Base-by-base conservation (phyloP, 2,113 vertebrate genomes). In the Pollimyrus isidori region DNA sequence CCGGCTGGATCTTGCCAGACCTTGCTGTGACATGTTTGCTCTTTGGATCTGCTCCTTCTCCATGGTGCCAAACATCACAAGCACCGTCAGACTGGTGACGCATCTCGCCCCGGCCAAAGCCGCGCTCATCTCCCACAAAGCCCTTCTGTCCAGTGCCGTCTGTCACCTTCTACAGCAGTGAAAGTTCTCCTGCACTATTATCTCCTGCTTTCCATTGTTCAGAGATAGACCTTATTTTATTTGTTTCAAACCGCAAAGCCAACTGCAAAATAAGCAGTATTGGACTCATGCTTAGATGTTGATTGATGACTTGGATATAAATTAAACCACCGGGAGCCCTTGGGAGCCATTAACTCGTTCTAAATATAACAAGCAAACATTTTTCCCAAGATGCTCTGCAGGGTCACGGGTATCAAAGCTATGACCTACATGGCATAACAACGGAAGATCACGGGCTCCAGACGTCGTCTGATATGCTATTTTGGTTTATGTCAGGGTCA, bases 341-440 rank as follows among this genome's bases (percentile, higher is more conserved):
- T 39, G 73, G 35, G 73, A 80, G 35, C 73, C 73, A 80, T 80
- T 80, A 80, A 35, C 30, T 80, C 35, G 39, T 35, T 80, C 73
- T 80, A 80, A 80, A 80, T 35, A 80, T 80, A 80, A 80, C 30
- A 80, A 80, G 73, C 13, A 80, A 42, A 80, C 73, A 80, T 80
- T 80, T 35, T 80, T 80, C 73, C 73, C 73, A 80, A 80, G 73
- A 80, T 35, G 35, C 73, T 80, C 73, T 80, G 73, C 35, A 39
- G 73, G 73, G 35, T 80, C 35, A 80, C 30, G 15, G 35, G 15
- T 39, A 80, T 80, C 73, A 35, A 42, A 80, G 35, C 73, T 80
- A 19, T 80, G 73, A 80, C 73, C 30, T 42, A 35, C 35, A 80
- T 80, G 73, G 35, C 73, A 80, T 35, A 35, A 80, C 73, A 80